phyloP scores from a whole-genome alignment of 2,797 vertebrate species.

The Tenualosa thibaudeaui region DNA sequence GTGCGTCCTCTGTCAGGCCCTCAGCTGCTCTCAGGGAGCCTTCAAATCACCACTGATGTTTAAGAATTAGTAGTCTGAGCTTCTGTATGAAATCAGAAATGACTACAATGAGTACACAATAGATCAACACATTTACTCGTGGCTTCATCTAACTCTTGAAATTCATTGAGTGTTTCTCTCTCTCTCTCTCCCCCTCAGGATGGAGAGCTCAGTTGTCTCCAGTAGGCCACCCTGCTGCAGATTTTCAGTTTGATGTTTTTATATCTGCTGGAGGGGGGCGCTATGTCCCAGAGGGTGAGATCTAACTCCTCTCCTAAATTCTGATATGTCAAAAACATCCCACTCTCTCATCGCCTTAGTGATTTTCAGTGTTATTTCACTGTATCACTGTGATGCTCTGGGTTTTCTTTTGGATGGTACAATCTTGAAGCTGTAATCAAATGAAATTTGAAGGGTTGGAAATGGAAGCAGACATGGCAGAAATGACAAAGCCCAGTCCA shows the following conservation, averaged over 20 bases:
- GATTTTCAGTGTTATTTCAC: slow-evolving; percentile 18
- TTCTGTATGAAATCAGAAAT: not conserved
- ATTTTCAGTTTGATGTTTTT: slow-evolving; percentile 87
- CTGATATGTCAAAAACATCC: not conserved
- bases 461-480: no score
- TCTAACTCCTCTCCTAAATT: not conserved
- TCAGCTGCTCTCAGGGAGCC: not conserved
- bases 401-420: not conserved
- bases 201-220: slow-evolving; percentile 85
- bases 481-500: no score
- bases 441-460: no score
- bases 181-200: slow-evolving; percentile 55
- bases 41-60: no score
- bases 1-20: slow-evolving; percentile 43
- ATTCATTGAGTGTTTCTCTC: not conserved
- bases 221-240: slow-evolving; percentile 67
- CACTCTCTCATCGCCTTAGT: not conserved
- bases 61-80: not conserved
- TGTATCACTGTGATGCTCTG: not conserved
- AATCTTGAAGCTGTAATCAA: no score
- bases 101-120: no score
- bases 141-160: no score
- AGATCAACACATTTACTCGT: no score
- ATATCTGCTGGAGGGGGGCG: slow-evolving; percentile 89
- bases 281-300: slow-evolving; percentile 88